phyloP scores from a whole-genome alignment of 2,113 vertebrate species.

The Dasyurus viverrinus region DNA sequence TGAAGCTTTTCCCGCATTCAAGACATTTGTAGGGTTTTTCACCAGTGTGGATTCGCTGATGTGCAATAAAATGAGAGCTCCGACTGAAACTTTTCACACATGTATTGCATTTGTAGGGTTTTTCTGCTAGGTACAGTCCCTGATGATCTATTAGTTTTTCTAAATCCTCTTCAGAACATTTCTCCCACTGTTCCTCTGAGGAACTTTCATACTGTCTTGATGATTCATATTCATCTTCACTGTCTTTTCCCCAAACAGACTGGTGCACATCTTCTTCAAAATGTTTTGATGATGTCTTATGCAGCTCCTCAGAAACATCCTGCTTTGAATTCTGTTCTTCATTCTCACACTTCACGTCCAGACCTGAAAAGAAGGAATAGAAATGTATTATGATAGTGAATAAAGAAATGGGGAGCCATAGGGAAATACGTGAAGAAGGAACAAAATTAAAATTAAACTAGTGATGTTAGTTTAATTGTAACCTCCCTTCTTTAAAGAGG shows the following conservation, averaged over 20 bases:
- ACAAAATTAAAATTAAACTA: background rate
- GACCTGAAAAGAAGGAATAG: slow-evolving; percentile 59
- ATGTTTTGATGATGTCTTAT: slow-evolving; percentile 46
- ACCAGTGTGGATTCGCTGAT: slow-evolving; percentile 54
- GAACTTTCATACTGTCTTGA: slow-evolving; percentile 5
- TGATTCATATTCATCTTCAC: slow-evolving; percentile 59
- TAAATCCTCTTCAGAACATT: slow-evolving; percentile 70
- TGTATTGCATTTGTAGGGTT: slow-evolving; percentile 55
- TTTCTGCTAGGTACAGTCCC: slow-evolving; percentile 72
- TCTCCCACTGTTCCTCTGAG: slow-evolving; percentile 59
- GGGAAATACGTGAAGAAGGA: background rate
- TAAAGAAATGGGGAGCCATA: background rate
- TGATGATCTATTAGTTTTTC: slow-evolving; percentile 75
- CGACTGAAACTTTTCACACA: slow-evolving; percentile 59
- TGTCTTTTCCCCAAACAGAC: slow-evolving; percentile 34
- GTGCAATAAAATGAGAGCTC: slow-evolving; percentile 59
- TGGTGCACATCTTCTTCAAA: slow-evolving; percentile 18
- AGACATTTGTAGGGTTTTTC: slow-evolving; percentile 60
- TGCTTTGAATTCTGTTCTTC: slow-evolving; percentile 66
- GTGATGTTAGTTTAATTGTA: background rate
- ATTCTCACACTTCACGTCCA: slow-evolving; percentile 55
- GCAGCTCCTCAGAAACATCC: slow-evolving; percentile 57
- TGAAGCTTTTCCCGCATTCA: slow-evolving; percentile 68
- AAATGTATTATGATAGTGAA: background rate
- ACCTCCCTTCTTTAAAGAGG: background rate